Evolutionary conservation across 2,888 invertebrate species (phyloP).

Genomic region (Pseudococcus jackbeardsleyi): DNA sequence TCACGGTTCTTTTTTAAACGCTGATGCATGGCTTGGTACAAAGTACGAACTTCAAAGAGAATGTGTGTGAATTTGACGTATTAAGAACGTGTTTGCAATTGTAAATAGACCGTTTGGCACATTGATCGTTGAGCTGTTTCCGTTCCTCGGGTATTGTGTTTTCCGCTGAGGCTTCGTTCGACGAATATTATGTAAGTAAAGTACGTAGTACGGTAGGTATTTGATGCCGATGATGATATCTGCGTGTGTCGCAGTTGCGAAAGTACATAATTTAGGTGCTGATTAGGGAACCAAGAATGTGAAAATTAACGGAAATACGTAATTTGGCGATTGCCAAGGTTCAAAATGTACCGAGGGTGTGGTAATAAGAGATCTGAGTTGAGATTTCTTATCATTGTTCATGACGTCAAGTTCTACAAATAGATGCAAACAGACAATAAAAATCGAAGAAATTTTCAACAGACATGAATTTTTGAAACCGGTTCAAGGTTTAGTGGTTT

Average conservation of each 20-base stretch:
- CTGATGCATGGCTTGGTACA: background rate
- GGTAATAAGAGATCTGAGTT: background rate
- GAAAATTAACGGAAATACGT: background rate
- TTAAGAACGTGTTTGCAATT: conserved; percentile 11
- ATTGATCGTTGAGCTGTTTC: conserved; percentile 10
- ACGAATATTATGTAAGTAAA: too few species aligned
- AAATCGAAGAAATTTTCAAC: too few species aligned
- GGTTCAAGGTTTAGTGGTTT: too few species aligned
- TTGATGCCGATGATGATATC: background rate
- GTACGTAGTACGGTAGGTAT: too few species aligned
- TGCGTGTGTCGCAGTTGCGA: background rate
- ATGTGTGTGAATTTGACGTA: conserved; percentile 14
- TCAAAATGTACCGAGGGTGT: background rate
- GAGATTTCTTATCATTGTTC: background rate
- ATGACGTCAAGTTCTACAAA: background rate
- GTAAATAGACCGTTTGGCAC: background rate
- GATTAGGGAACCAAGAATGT: background rate
- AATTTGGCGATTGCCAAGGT: background rate
- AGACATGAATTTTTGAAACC: too few species aligned
- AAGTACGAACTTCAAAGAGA: background rate
- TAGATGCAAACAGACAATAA: too few species aligned
- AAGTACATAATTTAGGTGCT: background rate
- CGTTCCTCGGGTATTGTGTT: background rate
- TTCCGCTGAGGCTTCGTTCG: background rate
- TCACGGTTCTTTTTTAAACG: background rate